Evolutionary conservation across 2,797 vertebrate genomes (phyloP).

Genomic region (Neopelma chrysocephalum): DNA sequence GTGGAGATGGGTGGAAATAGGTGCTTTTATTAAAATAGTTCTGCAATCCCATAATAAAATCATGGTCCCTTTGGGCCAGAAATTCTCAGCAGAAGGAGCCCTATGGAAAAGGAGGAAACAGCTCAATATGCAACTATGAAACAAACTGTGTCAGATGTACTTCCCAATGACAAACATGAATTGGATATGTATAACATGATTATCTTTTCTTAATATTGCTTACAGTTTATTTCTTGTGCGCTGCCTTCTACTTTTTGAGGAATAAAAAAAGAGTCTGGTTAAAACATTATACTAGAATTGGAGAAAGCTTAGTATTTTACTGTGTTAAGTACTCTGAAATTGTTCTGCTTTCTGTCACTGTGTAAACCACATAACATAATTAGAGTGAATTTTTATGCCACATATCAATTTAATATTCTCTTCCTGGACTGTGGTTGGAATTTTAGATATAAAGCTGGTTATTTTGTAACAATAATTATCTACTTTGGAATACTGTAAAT

Average conservation of each 20-base stretch:
- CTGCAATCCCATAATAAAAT: neutral
- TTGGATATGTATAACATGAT: neutral
- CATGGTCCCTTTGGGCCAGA: neutral
- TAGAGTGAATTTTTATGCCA: neutral
- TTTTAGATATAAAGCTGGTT: neutral
- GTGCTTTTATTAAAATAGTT: neutral
- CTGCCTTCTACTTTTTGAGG: neutral
- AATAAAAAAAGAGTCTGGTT: neutral
- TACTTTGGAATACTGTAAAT: neutral
- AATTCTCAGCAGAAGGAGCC: neutral
- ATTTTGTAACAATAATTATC: neutral
- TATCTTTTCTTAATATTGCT: neutral
- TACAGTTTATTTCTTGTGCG: neutral
- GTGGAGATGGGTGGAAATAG: neutral
- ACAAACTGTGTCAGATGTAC: neutral
- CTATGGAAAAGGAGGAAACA: neutral
- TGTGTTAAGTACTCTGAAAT: neutral
- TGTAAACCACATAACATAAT: neutral
- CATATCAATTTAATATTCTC: neutral
- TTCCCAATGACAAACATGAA: neutral
- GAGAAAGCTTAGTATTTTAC: neutral
- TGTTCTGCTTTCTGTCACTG: neutral
- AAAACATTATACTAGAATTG: neutral
- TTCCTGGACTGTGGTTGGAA: neutral
- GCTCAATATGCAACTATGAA: neutral